Base-by-base conservation (phyloP, 2,888 invertebrate species). In the Baccha elongata region DNA sequence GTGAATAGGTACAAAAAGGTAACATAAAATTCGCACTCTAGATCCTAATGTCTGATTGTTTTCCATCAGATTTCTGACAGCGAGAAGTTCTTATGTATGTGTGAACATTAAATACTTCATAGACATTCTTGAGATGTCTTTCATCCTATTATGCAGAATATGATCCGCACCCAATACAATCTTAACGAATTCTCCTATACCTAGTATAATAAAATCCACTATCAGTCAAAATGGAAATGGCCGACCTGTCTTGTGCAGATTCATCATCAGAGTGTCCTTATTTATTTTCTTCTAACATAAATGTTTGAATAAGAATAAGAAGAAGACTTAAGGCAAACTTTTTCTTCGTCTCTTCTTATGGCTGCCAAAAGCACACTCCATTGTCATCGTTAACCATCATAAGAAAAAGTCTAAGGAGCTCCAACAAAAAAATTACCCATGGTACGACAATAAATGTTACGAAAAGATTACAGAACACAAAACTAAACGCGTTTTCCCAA, bases 191-290 rank as follows among this genome's bases (percentile, higher is more conserved):
- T 32, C 58, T 11, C 58, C 35, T 40, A 26, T 32, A 58, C 13
- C 32, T 32, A n/a, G n/a, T n/a, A 79, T 79, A 62, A 68, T 79
- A 74, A 74, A 71, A 64, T 46, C 23, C 19, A 58, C 50, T 75
- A 80, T 80, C 75, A 64, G 50, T 55, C 44, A 37, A 58, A 58
- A 64, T 23, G 35, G 64, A 69, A 75, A 58, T 75, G 48, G 68
- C 75, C 42, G 26, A 53, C 48, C 35, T 29, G 29, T 52, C 46
- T 46, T 29, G 2, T 13, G n/a, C 67, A 53, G 17, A 60, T 19
- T 21, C n/a, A 17, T 48, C 55, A 35, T 40, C 62, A 65, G 17
- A 32, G 29, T 29, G 19, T 42, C 35, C 23, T 35, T 48, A 37
- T 29, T 15, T 15, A 13, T 17, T 11, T 26, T 8, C 2, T 7